Conservation (phyloP, 2,888 invertebrate species). For the Yponomeuta sedellus region DNA sequence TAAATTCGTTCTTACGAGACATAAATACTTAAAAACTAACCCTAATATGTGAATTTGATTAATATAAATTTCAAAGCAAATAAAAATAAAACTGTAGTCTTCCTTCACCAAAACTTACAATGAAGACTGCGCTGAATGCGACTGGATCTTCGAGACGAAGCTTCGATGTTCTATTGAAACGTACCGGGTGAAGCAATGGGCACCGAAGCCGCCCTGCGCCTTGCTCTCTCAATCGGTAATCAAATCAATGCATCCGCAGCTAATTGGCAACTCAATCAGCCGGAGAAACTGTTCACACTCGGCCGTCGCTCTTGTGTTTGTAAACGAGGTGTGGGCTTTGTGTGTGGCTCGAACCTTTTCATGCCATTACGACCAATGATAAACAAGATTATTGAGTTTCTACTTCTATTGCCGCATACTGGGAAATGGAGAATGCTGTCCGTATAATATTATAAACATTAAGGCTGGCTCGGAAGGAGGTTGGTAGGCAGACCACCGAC, state of each 20-base stretch:
- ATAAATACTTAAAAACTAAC: too few relatives aligned
- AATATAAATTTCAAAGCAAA: too few relatives aligned
- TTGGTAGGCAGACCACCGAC: too few relatives aligned
- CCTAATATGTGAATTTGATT: too few relatives aligned
- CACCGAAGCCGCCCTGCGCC: background rate
- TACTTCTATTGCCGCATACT: too few relatives aligned
- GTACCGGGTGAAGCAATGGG: background rate
- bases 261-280: slow-evolving; percentile 14
- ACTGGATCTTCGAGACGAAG: background rate
- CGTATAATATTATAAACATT: too few relatives aligned
- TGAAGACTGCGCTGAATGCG: background rate
- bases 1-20: too few relatives aligned
- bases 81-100: background rate
- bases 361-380: too few relatives aligned
- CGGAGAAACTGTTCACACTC: slow-evolving; percentile 9
- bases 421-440: too few relatives aligned
- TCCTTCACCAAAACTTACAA: background rate
- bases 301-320: background rate
- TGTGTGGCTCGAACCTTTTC: too few relatives aligned
- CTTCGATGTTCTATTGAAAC: background rate
- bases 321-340: background rate
- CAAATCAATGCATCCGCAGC: background rate
- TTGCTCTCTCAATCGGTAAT: background rate
- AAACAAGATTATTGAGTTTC: too few relatives aligned
- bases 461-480: too few relatives aligned